Percentiles rank a stretch among this genome's conserved stretches.
Conservation (phyloP, 2,888 invertebrate genomes). For the Zhuqinia jingwanae region DNA sequence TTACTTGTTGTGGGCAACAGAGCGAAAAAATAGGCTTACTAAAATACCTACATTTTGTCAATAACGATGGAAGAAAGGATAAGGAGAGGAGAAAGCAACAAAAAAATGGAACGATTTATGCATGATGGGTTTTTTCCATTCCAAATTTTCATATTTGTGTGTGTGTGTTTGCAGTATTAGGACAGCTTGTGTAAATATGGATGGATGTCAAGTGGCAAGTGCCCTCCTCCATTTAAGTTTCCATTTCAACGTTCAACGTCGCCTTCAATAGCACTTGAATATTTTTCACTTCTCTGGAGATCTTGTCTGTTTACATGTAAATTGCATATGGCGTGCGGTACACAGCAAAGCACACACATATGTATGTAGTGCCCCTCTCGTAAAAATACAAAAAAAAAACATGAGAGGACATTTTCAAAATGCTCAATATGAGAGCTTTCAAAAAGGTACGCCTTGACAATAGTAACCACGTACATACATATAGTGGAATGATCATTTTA, state of each 20-base stretch:
- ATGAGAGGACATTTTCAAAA: too few relatives aligned
- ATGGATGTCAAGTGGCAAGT: background rate
- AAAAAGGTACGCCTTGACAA: too few relatives aligned
- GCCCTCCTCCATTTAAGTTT: background rate
- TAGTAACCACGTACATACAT: too few relatives aligned
- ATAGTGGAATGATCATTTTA: too few relatives aligned
- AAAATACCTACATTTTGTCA: too few relatives aligned
- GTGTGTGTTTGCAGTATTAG: background rate
- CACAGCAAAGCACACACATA: too few relatives aligned
- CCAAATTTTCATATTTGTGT: slow-evolving; percentile 14
- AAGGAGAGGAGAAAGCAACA: background rate
- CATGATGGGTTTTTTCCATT: slow-evolving; percentile 16
- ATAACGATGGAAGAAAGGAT: background rate
- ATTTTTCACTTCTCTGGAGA: background rate
- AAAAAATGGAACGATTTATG: background rate
- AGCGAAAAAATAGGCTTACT: too few relatives aligned
- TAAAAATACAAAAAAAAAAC: too few relatives aligned
- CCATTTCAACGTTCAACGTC: background rate
- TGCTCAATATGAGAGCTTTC: too few relatives aligned
- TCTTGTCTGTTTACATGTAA: background rate
- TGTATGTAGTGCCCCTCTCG: too few relatives aligned
- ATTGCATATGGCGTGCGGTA: background rate
- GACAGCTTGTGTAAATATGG: background rate
- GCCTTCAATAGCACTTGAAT: background rate
- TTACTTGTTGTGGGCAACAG: too few relatives aligned